Percentiles rank a stretch among this genome's conserved stretches.
These are phyloP conservation scores for Drosophila neocordata DNA, from an alignment of 1,140 invertebrate genomes.

Conservation along the genomic window DNA sequence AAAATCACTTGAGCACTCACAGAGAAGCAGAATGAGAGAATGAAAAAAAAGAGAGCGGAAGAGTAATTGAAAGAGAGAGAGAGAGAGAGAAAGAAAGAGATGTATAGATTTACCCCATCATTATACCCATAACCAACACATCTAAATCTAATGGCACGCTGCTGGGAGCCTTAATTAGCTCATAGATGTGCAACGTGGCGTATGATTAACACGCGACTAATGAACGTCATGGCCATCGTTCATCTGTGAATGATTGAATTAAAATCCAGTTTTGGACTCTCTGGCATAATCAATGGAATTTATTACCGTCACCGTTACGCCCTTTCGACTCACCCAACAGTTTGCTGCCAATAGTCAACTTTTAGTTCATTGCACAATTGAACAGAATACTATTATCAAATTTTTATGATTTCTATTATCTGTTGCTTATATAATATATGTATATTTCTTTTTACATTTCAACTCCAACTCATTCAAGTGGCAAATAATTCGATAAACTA, in stretches of 20 bases:
- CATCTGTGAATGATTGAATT: slow-evolving; percentile 75
- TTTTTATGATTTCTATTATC: slow-evolving; percentile 45
- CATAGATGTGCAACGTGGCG: slow-evolving; percentile 66
- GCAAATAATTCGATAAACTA: slow-evolving; percentile 72
- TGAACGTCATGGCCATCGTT: slow-evolving; percentile 58
- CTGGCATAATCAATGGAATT: slow-evolving; percentile 63
- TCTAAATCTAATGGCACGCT: slow-evolving; percentile 1
- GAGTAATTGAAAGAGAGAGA: background rate
- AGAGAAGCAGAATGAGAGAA: background rate
- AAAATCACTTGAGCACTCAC: slow-evolving; percentile 43
- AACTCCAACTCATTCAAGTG: slow-evolving; percentile 43
- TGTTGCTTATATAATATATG: background rate
- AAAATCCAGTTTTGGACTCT: slow-evolving; percentile 51
- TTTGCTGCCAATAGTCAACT: slow-evolving; percentile 3
- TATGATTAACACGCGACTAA: slow-evolving; percentile 79
- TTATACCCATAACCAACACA: slow-evolving; percentile 1
- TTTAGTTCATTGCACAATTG: slow-evolving; percentile 51
- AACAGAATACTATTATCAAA: slow-evolving; percentile 45
- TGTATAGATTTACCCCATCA: background rate
- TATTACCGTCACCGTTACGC: slow-evolving; percentile 25
- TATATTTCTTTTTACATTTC: slow-evolving; percentile 32
- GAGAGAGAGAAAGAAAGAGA: background rate
- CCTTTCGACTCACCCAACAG: background rate
- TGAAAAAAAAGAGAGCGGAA: background rate
- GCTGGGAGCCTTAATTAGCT: slow-evolving; percentile 60